These are phyloP conservation scores for Altica lythri DNA, from an alignment of 2,888 invertebrate genomes.

Conservation along the genomic window DNA sequence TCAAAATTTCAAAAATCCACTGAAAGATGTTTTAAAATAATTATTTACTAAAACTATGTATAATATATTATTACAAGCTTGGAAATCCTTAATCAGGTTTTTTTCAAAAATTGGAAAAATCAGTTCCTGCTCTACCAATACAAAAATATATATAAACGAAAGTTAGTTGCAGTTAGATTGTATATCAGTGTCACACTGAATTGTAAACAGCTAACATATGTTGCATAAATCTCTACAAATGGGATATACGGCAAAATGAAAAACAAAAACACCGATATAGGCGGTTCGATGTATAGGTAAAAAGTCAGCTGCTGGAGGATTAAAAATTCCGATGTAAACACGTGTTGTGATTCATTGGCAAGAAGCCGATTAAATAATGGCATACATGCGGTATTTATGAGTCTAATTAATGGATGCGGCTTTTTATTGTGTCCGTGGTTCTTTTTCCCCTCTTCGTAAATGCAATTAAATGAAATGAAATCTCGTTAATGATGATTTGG, in stretches of 20 bases:
- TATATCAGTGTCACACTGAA: no score
- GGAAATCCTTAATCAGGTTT: no score
- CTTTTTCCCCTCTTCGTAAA: constrained; percentile 15
- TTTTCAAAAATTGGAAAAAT: no score
- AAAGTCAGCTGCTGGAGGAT: constrained; percentile 30
- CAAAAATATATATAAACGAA: no score
- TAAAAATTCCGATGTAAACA: constrained; percentile 39
- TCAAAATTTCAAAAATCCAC: no score
- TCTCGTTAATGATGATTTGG: constrained; percentile 27
- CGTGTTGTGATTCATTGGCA: constrained; percentile 43
- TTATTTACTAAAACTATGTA: no score
- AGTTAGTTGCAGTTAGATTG: no score
- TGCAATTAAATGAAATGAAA: constrained; percentile 26
- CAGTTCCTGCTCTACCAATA: no score
- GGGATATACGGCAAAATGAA: background rate
- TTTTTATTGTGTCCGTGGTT: constrained; percentile 42
- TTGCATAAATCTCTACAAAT: constrained; percentile 6
- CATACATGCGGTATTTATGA: constrained; percentile 43
- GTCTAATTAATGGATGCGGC: constrained; percentile 42
- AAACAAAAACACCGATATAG: background rate
- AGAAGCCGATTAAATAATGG: constrained; percentile 37
- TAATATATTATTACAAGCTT: no score
- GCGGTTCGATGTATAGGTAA: constrained; percentile 5
- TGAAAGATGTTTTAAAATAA: no score
- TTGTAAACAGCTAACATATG: constrained; percentile 1